Base-by-base conservation (phyloP, 92 coral and sea anemone species). In the Palythoa grandis region DNA sequence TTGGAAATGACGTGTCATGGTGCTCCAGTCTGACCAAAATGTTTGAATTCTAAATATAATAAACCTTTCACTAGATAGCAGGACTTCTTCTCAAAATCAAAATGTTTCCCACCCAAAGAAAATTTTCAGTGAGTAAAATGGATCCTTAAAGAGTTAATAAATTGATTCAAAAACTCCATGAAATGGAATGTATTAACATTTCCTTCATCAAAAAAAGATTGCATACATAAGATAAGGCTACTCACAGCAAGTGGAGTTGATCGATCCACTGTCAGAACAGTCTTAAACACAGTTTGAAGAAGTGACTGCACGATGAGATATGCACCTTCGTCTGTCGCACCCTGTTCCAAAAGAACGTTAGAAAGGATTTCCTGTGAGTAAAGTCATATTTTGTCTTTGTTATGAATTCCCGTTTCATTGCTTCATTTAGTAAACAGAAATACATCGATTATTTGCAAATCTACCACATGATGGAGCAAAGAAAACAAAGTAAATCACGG, bases 201-300 rank as follows among this genome's bases (percentile, higher is more conserved):
- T 43, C 50, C 3, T 43, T 43, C 1, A 58, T 58, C 65, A 58
- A 58, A 58, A n/a, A 58, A 5, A 14, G 65, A 19, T 58, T 14
- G 0, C 20, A 58, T 11, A 58, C 19, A 15, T 0, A 14, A 37
- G 37, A 15, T 22, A 13, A 25, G 25, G 47, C 7, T 6, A 72
- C 99, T 90, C 93, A 95, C 99, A 91, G 99, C 98, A 72, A 95
- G 92, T 50, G 91, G 87, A 40, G 98, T 96, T 52, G 93, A 74
- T 74, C 99, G 88, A 87, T 96, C 98, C 66, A 96, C 96, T 7
- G 98, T 95, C 87, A 90, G 91, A 52, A 95, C 98, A 12, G 98
- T 94, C 74, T 93, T 95, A 72, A 96, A 95, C 38, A 96, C 95
- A 17, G 96, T 93, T 74, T 96, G 93, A 16, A 96, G 88, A 76